These are phyloP conservation scores for Callosobruchus maculatus DNA, from an alignment of 2,888 invertebrate genomes.

Conservation along the genomic window DNA sequence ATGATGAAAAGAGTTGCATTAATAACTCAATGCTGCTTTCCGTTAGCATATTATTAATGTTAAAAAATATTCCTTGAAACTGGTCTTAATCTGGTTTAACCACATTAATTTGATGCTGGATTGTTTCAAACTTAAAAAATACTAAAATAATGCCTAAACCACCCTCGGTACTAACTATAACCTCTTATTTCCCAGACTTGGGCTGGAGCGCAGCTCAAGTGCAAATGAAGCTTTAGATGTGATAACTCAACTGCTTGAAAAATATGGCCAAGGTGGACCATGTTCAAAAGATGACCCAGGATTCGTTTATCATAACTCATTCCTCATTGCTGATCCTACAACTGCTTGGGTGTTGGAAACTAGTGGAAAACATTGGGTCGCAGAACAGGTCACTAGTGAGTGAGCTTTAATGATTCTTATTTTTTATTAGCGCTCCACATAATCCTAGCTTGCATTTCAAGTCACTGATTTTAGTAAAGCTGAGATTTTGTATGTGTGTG, in stretches of 20 bases:
- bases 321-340: constrained; percentile 66
- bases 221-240: constrained; percentile 66
- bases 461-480: no score
- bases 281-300: constrained; percentile 58
- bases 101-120: no score
- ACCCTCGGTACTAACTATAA: neutral
- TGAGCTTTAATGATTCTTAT: constrained; percentile 1
- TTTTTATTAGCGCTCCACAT: no score
- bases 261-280: constrained; percentile 69
- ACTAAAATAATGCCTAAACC: neutral
- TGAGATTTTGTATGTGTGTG: no score
- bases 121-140: no score
- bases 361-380: constrained; percentile 74
- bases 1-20: no score
- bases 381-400: constrained; percentile 61
- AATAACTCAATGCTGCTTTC: no score
- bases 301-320: constrained; percentile 69
- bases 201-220: constrained; percentile 63
- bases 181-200: constrained; percentile 53
- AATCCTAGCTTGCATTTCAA: no score
- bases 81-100: no score
- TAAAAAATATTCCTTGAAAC: no score
- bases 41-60: no score
- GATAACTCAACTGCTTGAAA: constrained; percentile 62
- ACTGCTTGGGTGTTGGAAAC: constrained; percentile 75